Base-by-base conservation (phyloP, 2,888 invertebrate species). In the Schrankia costaestrigalis region DNA sequence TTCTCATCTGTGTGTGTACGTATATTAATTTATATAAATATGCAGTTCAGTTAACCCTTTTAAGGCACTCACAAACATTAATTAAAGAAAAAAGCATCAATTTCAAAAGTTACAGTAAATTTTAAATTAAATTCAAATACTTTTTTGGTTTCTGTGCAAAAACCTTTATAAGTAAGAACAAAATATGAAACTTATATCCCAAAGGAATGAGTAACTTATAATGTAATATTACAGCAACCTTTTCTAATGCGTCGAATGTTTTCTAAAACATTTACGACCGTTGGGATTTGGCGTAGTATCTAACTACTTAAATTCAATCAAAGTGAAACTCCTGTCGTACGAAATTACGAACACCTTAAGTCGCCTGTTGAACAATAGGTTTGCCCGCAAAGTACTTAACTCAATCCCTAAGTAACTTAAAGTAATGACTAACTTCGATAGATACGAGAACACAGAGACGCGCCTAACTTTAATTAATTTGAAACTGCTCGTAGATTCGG, bases 381-480 rank as follows among this genome's bases (percentile, higher is more conserved):
- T 69, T 45, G 41, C 47, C 56, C 59, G 56, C 60, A 56, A 63
- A 71, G 61, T 65, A 60, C 61, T 71, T 65, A 63, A 70, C 65
- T 68, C 54, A 55, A 64, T 65, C 64, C 50, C 54, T 63, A 61
- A 74, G 65, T 63, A 66, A 69, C 51, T 66, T 63, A 43, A 59
- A 59, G 59, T 63, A 68, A 69, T 67, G 62, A 63, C 62, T 63
- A 68, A 68, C 67, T 71, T 57, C 36, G 55, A 63, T 58, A 57
- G 63, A 65, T 60, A 57, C 53, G 46, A 51, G 47, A 48, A 50
- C 46, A 50, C 35, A 53, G 50, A 38, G 55, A 48, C 30, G 42
- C 56, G 58, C 34, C 57, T 46, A 67, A 78, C 56, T 76, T 73
- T 71, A 78, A 77, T 77, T 77, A 76, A 75, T 71, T 68, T 63